Evolutionary conservation across 2,888 invertebrate species (phyloP).

Genomic region (Dasypolia templi): DNA sequence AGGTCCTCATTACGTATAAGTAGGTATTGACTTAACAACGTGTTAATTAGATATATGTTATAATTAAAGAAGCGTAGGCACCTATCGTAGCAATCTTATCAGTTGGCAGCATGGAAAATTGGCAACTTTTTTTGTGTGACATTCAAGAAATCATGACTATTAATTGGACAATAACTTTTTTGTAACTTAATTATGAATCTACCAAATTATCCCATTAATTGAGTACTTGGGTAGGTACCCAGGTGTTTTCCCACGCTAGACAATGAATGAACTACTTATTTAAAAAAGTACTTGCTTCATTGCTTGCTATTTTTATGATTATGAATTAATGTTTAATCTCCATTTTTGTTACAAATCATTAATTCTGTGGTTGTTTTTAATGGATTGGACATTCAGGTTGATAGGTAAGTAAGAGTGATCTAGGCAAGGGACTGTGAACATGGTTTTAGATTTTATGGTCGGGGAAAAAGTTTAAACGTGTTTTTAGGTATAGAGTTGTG

Average conservation of each 20-base stretch:
- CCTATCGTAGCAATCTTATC: not conserved
- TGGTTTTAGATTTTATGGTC: not conserved
- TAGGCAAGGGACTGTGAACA: not conserved
- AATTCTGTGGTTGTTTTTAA: not conserved
- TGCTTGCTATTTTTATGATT: not conserved
- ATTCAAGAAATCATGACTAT: not conserved
- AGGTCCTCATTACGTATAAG: not conserved
- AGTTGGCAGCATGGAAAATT: not conserved
- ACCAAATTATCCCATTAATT: not conserved
- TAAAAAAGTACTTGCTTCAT: not conserved
- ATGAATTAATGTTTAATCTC: not conserved
- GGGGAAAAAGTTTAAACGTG: too few relatives aligned
- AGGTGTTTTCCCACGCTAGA: not conserved
- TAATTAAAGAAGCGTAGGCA: not conserved
- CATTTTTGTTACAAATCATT: not conserved
- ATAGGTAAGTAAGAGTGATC: not conserved
- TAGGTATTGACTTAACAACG: not conserved
- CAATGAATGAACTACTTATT: not conserved
- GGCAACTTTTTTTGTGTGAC: not conserved
- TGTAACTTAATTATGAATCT: not conserved
- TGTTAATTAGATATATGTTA: not conserved
- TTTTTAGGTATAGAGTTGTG: too few relatives aligned
- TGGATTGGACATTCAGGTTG: not conserved
- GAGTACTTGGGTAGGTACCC: not conserved
- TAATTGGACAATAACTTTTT: not conserved